These are phyloP conservation scores for Asteroscopus sphinx DNA, from an alignment of 2,888 invertebrate species.

Conservation along the genomic window DNA sequence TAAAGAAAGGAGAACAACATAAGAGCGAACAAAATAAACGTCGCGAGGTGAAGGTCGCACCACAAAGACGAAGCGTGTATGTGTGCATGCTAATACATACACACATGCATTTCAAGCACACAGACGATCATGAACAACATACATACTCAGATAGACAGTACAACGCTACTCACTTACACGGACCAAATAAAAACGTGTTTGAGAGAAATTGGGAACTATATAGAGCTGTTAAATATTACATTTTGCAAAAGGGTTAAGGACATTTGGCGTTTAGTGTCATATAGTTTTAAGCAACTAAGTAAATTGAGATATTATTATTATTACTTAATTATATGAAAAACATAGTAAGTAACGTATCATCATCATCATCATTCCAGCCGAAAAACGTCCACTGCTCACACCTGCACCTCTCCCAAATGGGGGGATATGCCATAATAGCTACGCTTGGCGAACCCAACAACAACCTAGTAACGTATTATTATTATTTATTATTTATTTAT, in stretches of 20 bases:
- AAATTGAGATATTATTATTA: no score
- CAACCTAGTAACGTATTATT: no score
- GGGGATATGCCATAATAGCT: no score
- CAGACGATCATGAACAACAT: conserved; percentile 11
- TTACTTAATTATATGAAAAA: no score
- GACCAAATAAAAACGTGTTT: conserved; percentile 73
- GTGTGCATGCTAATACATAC: conserved; percentile 33
- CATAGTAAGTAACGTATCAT: no score
- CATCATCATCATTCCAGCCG: no score
- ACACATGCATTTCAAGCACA: conserved; percentile 4
- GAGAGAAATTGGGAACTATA: conserved; percentile 63
- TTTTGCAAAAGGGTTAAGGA: background rate
- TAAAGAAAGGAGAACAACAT: conserved; percentile 61
- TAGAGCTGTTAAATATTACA: conserved; percentile 65
- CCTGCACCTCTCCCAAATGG: no score
- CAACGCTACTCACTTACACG: conserved; percentile 81
- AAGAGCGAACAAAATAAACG: conserved; percentile 61
- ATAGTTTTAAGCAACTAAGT: no score
- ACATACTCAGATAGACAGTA: conserved; percentile 65
- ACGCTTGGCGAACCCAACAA: no score
- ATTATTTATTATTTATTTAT: no score
- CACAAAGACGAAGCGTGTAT: conserved; percentile 62
- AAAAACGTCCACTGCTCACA: no score
- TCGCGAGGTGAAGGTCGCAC: conserved; percentile 76
- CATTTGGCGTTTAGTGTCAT: no score